phyloP scores from a whole-genome alignment of 1,140 invertebrate genomes.

The Paraescarpia echinospica region DNA sequence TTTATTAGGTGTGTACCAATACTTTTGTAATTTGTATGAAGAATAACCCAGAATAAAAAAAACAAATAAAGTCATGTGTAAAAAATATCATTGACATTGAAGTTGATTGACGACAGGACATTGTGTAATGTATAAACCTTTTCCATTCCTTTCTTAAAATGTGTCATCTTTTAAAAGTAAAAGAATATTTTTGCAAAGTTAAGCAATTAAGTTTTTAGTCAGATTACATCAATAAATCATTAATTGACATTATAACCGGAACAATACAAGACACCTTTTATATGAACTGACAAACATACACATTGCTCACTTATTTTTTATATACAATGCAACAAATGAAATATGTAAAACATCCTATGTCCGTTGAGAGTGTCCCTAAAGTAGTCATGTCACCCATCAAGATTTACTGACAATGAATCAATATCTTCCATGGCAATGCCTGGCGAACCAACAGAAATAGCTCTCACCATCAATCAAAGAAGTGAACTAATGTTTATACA shows the following conservation, averaged over 20 bases:
- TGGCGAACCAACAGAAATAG: neutral
- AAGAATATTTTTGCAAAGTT: neutral
- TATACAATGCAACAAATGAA: neutral
- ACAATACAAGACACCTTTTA: neutral
- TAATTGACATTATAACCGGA: neutral
- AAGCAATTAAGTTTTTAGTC: neutral
- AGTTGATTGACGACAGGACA: too few relatives aligned
- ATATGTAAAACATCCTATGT: too few relatives aligned
- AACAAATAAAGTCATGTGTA: neutral
- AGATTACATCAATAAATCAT: neutral
- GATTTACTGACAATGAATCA: neutral
- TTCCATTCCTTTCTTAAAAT: neutral
- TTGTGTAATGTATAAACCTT: too few relatives aligned
- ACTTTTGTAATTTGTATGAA: too few relatives aligned
- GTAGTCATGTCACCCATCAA: neutral
- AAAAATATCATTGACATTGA: neutral
- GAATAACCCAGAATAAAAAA: neutral
- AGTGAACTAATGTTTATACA: neutral
- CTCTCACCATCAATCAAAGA: neutral
- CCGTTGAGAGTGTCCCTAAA: neutral
- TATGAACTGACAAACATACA: neutral
- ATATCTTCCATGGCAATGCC: neutral
- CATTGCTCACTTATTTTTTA: neutral
- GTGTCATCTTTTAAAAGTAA: neutral
- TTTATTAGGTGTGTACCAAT: too few relatives aligned